Evolutionary conservation across 2,888 invertebrate genomes (phyloP).

Genomic region (Macaria notata): DNA sequence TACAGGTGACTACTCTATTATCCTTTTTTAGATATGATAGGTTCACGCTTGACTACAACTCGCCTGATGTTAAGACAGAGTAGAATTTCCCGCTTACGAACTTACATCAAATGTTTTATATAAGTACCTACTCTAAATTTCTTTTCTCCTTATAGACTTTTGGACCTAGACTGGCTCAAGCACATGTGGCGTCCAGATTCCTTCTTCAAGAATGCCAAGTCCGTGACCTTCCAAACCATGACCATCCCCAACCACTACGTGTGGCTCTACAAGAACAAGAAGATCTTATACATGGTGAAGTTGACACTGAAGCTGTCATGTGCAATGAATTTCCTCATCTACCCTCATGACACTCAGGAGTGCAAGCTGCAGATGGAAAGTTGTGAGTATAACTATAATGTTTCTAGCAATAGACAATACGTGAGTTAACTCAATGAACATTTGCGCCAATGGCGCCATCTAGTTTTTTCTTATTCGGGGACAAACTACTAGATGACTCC

Average conservation of each 20-base stretch:
- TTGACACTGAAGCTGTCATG: constrained; percentile 94
- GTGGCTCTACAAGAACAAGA: constrained; percentile 89
- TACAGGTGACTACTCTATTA: constrained; percentile 82
- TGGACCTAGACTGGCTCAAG: constrained; percentile 95
- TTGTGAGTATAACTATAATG: constrained; percentile 84
- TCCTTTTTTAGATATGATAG: no score
- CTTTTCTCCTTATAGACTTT: constrained; percentile 73
- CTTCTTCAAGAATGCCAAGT: constrained; percentile 96
- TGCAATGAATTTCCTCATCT: constrained; percentile 97
- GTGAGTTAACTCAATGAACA: no score
- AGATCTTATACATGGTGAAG: constrained; percentile 87
- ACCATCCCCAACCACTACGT: constrained; percentile 97
- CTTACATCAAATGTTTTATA: no score
- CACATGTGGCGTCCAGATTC: constrained; percentile 97
- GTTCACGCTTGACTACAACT: no score
- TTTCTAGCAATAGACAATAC: no score
- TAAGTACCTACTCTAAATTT: neutral
- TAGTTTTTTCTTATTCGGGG: no score
- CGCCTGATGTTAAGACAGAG: no score
- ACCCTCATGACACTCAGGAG: constrained; percentile 96
- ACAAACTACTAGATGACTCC: no score
- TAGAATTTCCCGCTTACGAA: no score
- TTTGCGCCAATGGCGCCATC: no score
- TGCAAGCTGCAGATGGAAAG: constrained; percentile 97
- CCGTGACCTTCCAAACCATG: constrained; percentile 96